phyloP scores from a whole-genome alignment of 2,888 invertebrate genomes.

The Acleris holmiana region DNA sequence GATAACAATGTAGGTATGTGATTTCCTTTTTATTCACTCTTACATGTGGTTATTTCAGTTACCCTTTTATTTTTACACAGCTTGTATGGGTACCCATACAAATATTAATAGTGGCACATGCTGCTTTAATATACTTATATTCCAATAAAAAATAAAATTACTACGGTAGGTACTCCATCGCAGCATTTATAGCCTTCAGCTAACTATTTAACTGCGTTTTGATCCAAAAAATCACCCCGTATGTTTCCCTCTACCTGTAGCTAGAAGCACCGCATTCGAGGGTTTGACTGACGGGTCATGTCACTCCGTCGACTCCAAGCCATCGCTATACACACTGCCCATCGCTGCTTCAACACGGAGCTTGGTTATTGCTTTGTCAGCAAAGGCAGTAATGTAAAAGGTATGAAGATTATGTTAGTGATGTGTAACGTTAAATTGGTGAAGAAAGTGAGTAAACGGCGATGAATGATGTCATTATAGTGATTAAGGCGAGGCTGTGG shows the following conservation, averaged over 20 bases:
- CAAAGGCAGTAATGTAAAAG: constrained; percentile 47
- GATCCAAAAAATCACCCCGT: constrained; percentile 46
- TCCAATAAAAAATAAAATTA: too few relatives aligned
- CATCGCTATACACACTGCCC: constrained; percentile 43
- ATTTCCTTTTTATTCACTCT: too few relatives aligned
- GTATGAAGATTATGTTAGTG: constrained; percentile 34
- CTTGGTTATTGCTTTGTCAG: not conserved
- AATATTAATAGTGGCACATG: too few relatives aligned
- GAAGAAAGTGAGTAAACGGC: constrained; percentile 61
- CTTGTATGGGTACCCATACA: too few relatives aligned
- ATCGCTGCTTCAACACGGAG: constrained; percentile 45
- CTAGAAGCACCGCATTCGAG: constrained; percentile 57
- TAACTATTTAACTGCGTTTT: not conserved
- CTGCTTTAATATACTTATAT: too few relatives aligned
- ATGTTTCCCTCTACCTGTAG: constrained; percentile 60
- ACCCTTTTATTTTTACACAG: too few relatives aligned
- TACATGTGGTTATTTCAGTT: too few relatives aligned
- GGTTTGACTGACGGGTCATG: constrained; percentile 68
- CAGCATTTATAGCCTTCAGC: not conserved
- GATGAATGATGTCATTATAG: constrained; percentile 78
- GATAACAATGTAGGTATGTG: too few relatives aligned
- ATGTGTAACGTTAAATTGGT: constrained; percentile 40
- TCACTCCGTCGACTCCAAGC: constrained; percentile 44
- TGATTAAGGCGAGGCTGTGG: constrained; percentile 68
- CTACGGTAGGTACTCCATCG: not conserved